Evolutionary conservation across 2,888 invertebrate genomes (phyloP).

Genomic region (Agapetus fuscipes): DNA sequence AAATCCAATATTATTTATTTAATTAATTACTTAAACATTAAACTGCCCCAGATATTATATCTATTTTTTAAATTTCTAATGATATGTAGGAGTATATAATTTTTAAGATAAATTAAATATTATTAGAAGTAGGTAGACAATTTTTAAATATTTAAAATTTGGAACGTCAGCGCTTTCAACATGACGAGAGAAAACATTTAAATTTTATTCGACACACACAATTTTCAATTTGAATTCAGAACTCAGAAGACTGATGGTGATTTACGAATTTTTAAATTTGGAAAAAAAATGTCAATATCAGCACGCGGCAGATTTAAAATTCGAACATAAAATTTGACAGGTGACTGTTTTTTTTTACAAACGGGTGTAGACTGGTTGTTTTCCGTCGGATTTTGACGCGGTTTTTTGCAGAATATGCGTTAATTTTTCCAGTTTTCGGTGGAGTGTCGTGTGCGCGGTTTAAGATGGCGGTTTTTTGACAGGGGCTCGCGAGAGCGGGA

Average conservation of each 20-base stretch:
- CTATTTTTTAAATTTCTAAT: no score
- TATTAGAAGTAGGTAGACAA: no score
- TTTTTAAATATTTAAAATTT: not conserved
- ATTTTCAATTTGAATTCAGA: no score
- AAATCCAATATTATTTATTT: no score
- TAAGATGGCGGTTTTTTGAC: not conserved
- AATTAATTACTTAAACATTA: no score
- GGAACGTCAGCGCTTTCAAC: no score
- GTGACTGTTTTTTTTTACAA: no score
- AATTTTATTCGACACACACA: not conserved
- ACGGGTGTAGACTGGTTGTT: conserved; percentile 1
- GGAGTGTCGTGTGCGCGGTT: not conserved
- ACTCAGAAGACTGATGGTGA: no score
- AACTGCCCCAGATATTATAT: no score
- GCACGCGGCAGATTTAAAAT: not conserved
- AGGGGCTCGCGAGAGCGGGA: conserved; percentile 9
- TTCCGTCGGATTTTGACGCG: not conserved
- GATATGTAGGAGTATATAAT: no score
- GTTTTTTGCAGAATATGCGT: not conserved
- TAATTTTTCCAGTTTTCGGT: conserved; percentile 1
- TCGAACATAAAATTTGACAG: no score
- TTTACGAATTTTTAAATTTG: not conserved
- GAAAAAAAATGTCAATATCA: not conserved
- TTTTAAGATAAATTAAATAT: no score
- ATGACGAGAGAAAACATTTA: not conserved